Evolutionary conservation across 2,888 invertebrate genomes (phyloP), one percentile per base, ranked within the genome.

Genomic region (Drosophila vallismaia): DNA sequence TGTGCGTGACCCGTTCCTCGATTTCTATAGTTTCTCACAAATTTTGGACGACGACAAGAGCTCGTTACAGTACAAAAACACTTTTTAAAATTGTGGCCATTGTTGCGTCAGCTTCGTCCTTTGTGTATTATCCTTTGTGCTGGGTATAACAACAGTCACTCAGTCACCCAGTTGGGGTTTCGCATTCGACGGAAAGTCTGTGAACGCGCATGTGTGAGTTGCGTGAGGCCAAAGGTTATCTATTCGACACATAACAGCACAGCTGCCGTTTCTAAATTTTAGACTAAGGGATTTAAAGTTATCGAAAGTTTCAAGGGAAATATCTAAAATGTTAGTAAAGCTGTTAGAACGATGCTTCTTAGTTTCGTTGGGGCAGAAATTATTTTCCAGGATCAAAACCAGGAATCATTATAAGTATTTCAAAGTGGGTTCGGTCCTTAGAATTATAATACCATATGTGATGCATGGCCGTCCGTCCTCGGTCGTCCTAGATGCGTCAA

Each of bases 161-260:
- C 68, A 50, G 59, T 48, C 67, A 76, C 64, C 64, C 71, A 72
- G 70, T 75, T 69, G 74, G 66, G 59, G 42, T 54, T 60, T 58
- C 71, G 57, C 45, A 70, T 51, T 48, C 19, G 36, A 51, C 46
- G 51, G 51, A 60, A 14, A 52, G 12, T 56, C 9, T 55, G 14
- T 50, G n/a, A 63, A 26, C 58, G 38, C 62, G 28, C 44, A 52
- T 58, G 60, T 77, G 66, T 74, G 69, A 57, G 77, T 73, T 51
- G 71, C 49, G 75, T 74, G 66, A 66, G 89, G 88, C 86, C 87
- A 88, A 86, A 88, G 88, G 88, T 88, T 88, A 89, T 86, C 86
- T 86, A 82, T 77, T 75, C 87, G 87, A 81, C 86, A 83, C 54
- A 85, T 75, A 77, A 60, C 71, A 75, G 56, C 75, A 82, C 88